These are phyloP conservation scores for Lagopus muta DNA, from an alignment of 2,113 vertebrate species.

Conservation along the genomic window DNA sequence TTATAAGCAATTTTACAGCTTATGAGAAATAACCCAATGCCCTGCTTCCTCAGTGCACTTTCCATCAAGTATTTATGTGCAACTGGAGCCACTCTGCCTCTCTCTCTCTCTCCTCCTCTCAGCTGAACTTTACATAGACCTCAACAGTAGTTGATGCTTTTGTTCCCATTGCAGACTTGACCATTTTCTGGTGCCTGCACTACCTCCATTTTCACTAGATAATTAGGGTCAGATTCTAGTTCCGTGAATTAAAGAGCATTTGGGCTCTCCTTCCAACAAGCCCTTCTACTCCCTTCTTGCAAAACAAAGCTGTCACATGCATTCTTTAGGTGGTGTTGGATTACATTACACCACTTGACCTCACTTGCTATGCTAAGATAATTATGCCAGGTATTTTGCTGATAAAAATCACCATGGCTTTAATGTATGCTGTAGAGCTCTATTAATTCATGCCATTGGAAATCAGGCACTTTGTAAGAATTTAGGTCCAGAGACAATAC, in stretches of 20 bases:
- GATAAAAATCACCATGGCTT: constrained; percentile 29
- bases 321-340: constrained; percentile 46
- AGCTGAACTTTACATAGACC: constrained; percentile 35
- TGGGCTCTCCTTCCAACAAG: constrained; percentile 38
- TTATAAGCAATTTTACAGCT: constrained; percentile 34
- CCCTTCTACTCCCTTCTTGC: constrained; percentile 31
- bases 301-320: constrained; percentile 56
- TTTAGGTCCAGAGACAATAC: not conserved
- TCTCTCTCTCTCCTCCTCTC: not conserved
- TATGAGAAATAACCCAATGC: constrained; percentile 47
- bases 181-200: constrained; percentile 44
- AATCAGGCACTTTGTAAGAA: not conserved
- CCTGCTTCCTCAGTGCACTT: constrained; percentile 35
- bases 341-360: constrained; percentile 56
- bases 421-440: not conserved
- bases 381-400: constrained; percentile 54
- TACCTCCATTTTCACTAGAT: constrained; percentile 38
- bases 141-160: constrained; percentile 42
- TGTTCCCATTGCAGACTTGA: constrained; percentile 48
- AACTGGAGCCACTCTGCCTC: constrained; percentile 36
- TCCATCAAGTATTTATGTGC: constrained; percentile 46
- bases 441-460: not conserved
- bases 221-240: constrained; percentile 60
- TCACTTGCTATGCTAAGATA: constrained; percentile 37
- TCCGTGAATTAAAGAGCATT: constrained; percentile 46